Evolutionary conservation across 2,113 vertebrate species (phyloP).

Genomic region (Anolis sagrei): DNA sequence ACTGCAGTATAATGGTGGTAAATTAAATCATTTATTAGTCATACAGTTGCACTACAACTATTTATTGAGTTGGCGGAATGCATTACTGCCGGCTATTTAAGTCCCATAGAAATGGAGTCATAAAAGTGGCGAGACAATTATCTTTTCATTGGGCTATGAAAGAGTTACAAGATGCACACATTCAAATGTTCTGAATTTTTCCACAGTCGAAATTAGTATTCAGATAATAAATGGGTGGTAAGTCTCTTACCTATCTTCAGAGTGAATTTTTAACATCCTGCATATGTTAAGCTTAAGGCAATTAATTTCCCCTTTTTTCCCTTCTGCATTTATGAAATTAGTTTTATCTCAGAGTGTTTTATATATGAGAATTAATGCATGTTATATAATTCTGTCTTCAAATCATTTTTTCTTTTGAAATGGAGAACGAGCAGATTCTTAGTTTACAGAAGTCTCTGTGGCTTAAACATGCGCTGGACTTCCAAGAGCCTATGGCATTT

Average conservation of each 20-base stretch:
- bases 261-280: background rate
- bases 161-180: background rate
- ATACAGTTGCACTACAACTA: background rate
- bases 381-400: constrained; percentile 3
- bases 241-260: background rate
- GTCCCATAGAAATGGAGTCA: background rate
- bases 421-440: background rate
- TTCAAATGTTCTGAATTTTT: background rate
- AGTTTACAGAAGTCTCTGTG: background rate
- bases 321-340: background rate
- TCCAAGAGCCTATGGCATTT: background rate
- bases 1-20: background rate
- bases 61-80: constrained; percentile 19
- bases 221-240: background rate
- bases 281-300: background rate
- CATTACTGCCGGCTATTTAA: background rate
- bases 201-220: background rate
- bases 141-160: background rate
- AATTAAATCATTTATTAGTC: background rate
- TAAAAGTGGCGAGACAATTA: background rate
- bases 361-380: background rate
- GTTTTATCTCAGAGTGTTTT: background rate
- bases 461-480: background rate
- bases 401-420: background rate
- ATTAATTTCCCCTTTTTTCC: background rate